Conservation (phyloP, 2,797 vertebrate species). For the Orestias chungarensis region DNA sequence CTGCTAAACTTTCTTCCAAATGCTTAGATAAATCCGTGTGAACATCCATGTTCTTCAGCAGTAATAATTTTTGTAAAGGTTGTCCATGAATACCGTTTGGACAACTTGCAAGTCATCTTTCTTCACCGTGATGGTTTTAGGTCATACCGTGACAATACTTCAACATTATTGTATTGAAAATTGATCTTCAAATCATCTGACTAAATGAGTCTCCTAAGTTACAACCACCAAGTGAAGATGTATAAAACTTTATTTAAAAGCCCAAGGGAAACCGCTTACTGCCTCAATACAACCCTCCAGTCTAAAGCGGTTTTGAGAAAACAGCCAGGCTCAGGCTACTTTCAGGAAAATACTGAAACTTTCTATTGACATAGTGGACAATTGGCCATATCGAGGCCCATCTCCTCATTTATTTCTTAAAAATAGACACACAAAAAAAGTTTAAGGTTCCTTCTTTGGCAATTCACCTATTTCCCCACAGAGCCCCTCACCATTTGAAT, state of each 20-base stretch:
- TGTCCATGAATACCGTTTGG: background rate
- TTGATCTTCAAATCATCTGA: background rate
- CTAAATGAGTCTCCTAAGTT: background rate
- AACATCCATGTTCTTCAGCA: background rate
- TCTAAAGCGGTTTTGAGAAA: constrained; percentile 53
- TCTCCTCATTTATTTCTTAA: constrained; percentile 74
- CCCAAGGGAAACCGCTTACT: constrained; percentile 54
- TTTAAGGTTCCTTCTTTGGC: constrained; percentile 61
- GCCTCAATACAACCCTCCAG: constrained; percentile 38
- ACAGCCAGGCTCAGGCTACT: constrained; percentile 65
- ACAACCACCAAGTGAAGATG: constrained; percentile 58
- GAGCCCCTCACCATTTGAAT: constrained; percentile 73
- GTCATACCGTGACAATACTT: background rate
- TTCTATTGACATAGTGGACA: constrained; percentile 68
- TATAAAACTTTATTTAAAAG: constrained; percentile 69
- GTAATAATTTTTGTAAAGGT: background rate
- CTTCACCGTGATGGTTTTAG: background rate
- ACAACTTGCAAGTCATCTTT: background rate
- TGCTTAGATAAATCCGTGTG: background rate
- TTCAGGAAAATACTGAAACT: constrained; percentile 66
- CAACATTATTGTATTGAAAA: background rate
- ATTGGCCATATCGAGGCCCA: constrained; percentile 68
- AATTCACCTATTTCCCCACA: constrained; percentile 70
- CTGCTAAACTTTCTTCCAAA: background rate
- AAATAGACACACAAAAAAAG: constrained; percentile 67